Evolutionary conservation across 2,888 invertebrate genomes (phyloP).

Genomic region (Busseola fusca): DNA sequence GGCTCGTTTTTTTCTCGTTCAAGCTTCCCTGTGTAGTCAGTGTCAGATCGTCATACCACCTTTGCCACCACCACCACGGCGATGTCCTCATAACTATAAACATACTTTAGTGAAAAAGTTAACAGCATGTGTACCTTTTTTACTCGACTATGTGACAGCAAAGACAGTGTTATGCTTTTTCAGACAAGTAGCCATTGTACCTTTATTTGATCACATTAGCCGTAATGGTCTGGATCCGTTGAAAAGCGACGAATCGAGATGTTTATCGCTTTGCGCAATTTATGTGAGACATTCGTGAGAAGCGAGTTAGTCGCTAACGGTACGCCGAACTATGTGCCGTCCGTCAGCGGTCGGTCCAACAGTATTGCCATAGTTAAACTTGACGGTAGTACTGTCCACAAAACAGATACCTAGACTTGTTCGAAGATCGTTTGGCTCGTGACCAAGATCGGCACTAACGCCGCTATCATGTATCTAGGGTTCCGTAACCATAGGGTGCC

Average conservation of each 20-base stretch:
- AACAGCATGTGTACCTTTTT: neutral
- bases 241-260: slow-evolving; percentile 42
- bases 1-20: no score
- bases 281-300: slow-evolving; percentile 54
- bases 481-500: no score
- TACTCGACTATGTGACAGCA: neutral
- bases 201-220: slow-evolving; percentile 29
- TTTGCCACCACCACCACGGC: no score
- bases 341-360: slow-evolving; percentile 26
- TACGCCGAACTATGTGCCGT: slow-evolving; percentile 44
- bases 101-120: neutral
- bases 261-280: slow-evolving; percentile 52
- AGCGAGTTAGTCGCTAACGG: slow-evolving; percentile 49
- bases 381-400: neutral
- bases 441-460: neutral
- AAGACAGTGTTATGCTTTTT: neutral
- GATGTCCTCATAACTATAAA: no score
- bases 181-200: neutral
- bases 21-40: no score
- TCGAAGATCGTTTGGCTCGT: neutral
- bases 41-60: no score
- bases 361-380: slow-evolving; percentile 32
- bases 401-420: neutral
- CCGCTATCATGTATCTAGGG: neutral
- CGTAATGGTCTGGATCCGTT: slow-evolving; percentile 46